phyloP scores from a whole-genome alignment of 2,888 invertebrate species.

The Xanthorhoe designata region DNA sequence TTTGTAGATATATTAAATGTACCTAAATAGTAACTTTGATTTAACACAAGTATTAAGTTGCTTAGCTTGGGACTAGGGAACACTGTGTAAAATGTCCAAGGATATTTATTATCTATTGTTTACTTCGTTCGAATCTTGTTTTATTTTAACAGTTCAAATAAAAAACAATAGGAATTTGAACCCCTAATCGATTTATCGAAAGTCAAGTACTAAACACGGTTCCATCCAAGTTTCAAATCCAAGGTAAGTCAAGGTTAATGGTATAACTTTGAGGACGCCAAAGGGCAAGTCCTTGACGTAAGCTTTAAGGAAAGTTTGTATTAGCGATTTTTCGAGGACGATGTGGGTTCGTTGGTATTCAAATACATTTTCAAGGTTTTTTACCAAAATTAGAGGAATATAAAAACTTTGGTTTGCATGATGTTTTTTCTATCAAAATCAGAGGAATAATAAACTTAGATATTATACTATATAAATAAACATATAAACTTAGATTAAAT shows the following conservation, averaged over 20 bases:
- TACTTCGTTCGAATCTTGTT: too few species aligned
- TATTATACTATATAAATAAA: too few species aligned
- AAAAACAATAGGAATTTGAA: background rate
- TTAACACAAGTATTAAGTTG: too few species aligned
- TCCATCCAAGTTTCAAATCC: slow-evolving; percentile 11
- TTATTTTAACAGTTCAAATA: background rate
- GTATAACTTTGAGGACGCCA: slow-evolving; percentile 16
- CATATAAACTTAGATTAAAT: too few species aligned
- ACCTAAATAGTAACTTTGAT: too few species aligned
- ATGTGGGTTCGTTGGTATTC: background rate
- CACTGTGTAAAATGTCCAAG: too few species aligned
- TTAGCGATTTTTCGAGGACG: slow-evolving; percentile 11
- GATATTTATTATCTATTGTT: too few species aligned
- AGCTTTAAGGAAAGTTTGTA: slow-evolving; percentile 12
- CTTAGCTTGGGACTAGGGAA: too few species aligned
- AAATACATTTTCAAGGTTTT: background rate
- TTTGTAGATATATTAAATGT: too few species aligned
- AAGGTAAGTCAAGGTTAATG: slow-evolving; percentile 69
- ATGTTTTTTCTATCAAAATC: background rate
- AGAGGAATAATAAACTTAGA: too few species aligned
- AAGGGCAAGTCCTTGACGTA: slow-evolving; percentile 3
- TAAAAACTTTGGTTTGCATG: background rate
- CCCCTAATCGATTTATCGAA: background rate
- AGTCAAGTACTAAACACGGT: background rate
- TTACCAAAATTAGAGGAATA: background rate